Conservation (phyloP, 2,113 vertebrate genomes). For the Catharus bicknelli region DNA sequence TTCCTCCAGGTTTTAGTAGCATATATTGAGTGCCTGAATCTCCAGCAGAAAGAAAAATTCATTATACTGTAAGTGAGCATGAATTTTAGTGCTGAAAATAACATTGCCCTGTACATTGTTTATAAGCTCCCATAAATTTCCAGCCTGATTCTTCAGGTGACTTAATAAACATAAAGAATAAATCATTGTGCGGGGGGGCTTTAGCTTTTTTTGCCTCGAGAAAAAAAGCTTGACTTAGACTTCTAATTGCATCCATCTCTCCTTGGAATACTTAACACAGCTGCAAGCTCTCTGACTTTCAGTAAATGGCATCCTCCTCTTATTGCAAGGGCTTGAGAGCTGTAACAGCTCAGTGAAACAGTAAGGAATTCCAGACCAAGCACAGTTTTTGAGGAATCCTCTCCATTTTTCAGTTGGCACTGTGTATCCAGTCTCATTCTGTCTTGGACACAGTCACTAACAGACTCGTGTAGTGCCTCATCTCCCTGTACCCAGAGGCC, state of each 20-base stretch:
- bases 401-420: not conserved
- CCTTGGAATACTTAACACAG: not conserved
- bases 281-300: not conserved
- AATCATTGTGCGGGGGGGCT: not conserved
- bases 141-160: not conserved
- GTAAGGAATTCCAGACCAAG: not conserved
- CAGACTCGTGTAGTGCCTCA: fast-evolving
- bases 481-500: not conserved
- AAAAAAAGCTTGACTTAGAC: not conserved
- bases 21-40: not conserved
- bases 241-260: constrained; percentile 20
- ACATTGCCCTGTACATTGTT: not conserved
- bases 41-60: not conserved
- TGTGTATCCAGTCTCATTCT: not conserved
- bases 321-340: not conserved
- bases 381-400: not conserved
- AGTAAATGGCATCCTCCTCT: not conserved
- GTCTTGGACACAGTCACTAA: not conserved
- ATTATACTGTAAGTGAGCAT: not conserved
- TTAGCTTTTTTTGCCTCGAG: not conserved
- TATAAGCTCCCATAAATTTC: not conserved
- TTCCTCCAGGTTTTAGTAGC: not conserved
- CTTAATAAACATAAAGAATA: not conserved
- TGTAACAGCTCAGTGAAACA: not conserved
- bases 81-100: constrained; percentile 15